Evolutionary conservation across 1,140 invertebrate species (phyloP).

Genomic region (Drosophila bocqueti): DNA sequence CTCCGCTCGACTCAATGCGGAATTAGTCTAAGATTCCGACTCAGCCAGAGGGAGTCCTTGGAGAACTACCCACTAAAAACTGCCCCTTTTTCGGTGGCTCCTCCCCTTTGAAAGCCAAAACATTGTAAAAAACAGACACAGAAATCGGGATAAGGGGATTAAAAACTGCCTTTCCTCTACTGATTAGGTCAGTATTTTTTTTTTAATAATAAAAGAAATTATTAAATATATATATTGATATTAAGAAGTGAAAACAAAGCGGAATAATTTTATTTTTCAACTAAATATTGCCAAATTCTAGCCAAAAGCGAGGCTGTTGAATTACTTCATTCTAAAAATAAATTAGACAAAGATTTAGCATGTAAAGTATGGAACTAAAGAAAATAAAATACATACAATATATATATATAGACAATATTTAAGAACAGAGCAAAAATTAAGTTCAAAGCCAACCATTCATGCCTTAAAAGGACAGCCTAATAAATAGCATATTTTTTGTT

Average conservation of each 20-base stretch:
- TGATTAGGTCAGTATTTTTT: background rate
- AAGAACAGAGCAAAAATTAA: no score
- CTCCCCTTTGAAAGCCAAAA: conserved; percentile 5
- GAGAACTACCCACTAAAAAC: conserved; percentile 10
- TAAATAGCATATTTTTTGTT: no score
- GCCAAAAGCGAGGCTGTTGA: background rate
- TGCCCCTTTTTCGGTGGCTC: conserved; percentile 11
- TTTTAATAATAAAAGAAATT: background rate
- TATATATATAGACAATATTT: no score
- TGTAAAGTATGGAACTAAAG: no score
- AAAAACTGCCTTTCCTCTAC: background rate
- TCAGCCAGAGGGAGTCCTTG: conserved; percentile 33
- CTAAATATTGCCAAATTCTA: background rate
- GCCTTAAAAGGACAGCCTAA: no score
- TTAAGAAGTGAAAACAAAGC: background rate
- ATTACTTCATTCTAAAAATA: background rate
- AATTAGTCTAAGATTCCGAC: conserved; percentile 48
- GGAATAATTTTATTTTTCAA: background rate
- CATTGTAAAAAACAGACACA: background rate
- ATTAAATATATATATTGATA: background rate
- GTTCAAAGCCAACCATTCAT: no score
- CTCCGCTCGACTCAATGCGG: conserved; percentile 19
- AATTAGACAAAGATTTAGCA: background rate
- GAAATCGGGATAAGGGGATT: background rate
- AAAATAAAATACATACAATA: no score